phyloP scores from a whole-genome alignment of 2,888 invertebrate genomes.

The Eueremaeus valkanovi region DNA sequence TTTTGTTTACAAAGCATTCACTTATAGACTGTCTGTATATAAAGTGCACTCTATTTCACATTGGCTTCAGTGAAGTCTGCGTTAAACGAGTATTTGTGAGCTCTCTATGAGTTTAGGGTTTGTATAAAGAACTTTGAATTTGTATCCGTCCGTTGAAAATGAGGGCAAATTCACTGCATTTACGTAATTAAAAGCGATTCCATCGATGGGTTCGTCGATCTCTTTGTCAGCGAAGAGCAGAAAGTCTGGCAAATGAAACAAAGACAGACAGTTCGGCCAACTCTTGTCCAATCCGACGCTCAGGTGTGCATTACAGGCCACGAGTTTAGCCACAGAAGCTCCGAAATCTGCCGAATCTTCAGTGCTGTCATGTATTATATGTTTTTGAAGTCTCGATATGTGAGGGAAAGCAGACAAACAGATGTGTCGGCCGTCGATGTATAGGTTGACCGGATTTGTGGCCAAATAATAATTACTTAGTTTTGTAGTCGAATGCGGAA shows the following conservation, averaged over 20 bases:
- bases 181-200: neutral
- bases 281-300: constrained; percentile 13
- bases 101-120: neutral
- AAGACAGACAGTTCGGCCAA: constrained; percentile 11
- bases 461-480: constrained; percentile 29
- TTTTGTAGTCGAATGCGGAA: constrained; percentile 29
- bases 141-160: constrained; percentile 6
- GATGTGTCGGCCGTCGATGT: constrained; percentile 37
- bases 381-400: neutral
- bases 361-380: constrained; percentile 11
- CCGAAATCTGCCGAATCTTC: neutral
- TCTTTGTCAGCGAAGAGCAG: constrained; percentile 26
- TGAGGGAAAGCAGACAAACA: constrained; percentile 8
- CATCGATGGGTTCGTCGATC: neutral
- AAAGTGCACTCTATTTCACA: no score
- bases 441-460: constrained; percentile 39
- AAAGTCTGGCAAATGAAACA: constrained; percentile 37
- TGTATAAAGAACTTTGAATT: constrained; percentile 38
- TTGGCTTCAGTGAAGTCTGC: no score
- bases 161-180: constrained; percentile 11
- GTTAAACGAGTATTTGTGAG: constrained; percentile 30
- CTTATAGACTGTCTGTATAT: neutral
- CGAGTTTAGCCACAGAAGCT: neutral
- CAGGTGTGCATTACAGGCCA: constrained; percentile 32
- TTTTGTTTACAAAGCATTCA: neutral